phyloP scores from a whole-genome alignment of 2,888 invertebrate species.

The Cacoxenus indagator region DNA sequence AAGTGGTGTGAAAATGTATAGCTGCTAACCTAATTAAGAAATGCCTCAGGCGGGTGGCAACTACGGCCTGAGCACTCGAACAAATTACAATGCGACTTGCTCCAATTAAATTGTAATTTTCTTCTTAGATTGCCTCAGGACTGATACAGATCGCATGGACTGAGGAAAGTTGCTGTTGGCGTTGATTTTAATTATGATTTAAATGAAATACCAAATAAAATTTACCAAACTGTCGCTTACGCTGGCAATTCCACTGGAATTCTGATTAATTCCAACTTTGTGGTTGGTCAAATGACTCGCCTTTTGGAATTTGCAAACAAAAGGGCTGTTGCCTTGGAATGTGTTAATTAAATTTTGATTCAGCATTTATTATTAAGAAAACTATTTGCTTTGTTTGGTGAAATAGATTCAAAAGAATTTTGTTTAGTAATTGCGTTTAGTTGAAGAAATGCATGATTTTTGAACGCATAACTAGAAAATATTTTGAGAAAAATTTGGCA shows the following conservation, averaged over 20 bases:
- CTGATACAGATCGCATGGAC: too few relatives aligned
- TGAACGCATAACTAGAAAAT: too few relatives aligned
- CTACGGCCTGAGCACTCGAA: too few relatives aligned
- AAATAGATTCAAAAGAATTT: neutral
- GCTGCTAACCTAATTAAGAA: neutral
- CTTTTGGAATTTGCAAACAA: neutral
- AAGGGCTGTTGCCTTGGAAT: neutral
- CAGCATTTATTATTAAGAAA: neutral
- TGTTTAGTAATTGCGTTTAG: too few relatives aligned
- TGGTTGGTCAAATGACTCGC: too few relatives aligned
- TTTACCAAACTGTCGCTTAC: too few relatives aligned
- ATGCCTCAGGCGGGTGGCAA: neutral
- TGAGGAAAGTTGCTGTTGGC: neutral
- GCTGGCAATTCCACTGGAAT: too few relatives aligned
- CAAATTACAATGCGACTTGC: neutral
- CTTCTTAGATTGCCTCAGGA: too few relatives aligned
- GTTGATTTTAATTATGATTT: neutral
- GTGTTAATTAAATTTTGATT: neutral
- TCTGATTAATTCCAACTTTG: too few relatives aligned
- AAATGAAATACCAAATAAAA: neutral
- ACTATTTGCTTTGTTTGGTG: neutral
- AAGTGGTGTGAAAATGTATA: neutral
- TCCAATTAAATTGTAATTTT: too few relatives aligned
- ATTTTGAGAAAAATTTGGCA: too few relatives aligned
- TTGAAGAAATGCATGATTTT: too few relatives aligned